phyloP scores from a whole-genome alignment of 2,888 invertebrate species.

The Pseudococcus longispinus region DNA sequence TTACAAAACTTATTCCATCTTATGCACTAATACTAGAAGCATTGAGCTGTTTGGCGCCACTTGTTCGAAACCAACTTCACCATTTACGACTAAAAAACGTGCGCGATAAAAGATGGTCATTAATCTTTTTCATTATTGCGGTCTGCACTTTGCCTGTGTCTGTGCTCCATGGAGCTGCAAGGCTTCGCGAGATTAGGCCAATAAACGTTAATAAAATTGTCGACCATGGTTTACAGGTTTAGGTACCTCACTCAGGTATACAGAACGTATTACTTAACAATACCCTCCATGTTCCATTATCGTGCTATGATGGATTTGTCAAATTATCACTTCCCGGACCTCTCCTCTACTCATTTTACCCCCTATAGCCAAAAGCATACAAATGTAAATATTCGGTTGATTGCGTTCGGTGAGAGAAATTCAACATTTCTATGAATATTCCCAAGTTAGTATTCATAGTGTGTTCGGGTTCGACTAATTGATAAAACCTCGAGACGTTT shows the following conservation, averaged over 20 bases:
- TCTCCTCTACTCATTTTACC: not conserved
- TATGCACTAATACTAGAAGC: not conserved
- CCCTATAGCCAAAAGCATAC: not conserved
- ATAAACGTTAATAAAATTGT: not conserved
- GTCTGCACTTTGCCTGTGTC: not conserved
- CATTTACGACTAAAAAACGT: slow-evolving; percentile 43
- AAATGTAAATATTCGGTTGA: not conserved
- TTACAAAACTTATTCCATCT: slow-evolving; percentile 8
- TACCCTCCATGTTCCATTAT: not conserved
- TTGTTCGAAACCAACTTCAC: slow-evolving; percentile 13
- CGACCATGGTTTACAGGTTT: not conserved
- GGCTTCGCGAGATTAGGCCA: slow-evolving; percentile 13
- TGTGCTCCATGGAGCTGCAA: not conserved
- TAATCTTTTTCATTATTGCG: slow-evolving; percentile 32
- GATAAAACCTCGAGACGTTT: slow-evolving; percentile 19
- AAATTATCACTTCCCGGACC: not conserved
- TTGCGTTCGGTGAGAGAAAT: not conserved
- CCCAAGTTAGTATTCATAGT: not conserved
- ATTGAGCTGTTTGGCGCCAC: slow-evolving; percentile 26
- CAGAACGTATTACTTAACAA: not conserved
- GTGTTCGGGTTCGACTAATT: not conserved
- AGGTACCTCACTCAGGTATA: not conserved
- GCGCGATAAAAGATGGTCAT: slow-evolving; percentile 33
- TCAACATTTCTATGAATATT: not conserved
- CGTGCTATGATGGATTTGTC: not conserved